Conservation (phyloP, 2,888 invertebrate genomes). For the Clitarchus hookeri region DNA sequence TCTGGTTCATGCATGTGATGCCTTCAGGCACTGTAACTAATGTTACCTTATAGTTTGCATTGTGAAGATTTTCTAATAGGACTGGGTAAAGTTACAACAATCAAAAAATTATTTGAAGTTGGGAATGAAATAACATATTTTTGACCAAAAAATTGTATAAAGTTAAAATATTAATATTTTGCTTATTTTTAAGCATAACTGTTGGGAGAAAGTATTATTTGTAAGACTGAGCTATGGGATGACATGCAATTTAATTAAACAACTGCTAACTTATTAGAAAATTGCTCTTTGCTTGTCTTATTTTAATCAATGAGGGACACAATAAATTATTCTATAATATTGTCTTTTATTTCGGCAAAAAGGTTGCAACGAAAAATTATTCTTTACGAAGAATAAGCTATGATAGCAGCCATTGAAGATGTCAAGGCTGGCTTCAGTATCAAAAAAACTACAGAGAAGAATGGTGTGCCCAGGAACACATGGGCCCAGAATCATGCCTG, state of each 20-base stretch:
- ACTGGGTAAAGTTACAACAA: no score
- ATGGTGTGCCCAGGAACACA: background rate
- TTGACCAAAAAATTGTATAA: no score
- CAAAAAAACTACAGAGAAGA: background rate
- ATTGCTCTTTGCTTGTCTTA: background rate
- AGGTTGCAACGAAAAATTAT: background rate
- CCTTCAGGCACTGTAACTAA: background rate
- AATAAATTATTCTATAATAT: background rate
- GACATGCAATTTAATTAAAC: no score
- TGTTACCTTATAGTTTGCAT: no score
- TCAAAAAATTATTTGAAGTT: no score
- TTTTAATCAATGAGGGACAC: background rate
- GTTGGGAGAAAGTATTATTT: background rate
- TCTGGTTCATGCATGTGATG: background rate
- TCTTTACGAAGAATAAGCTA: constrained; percentile 5
- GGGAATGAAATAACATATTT: no score
- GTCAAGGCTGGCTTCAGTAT: background rate
- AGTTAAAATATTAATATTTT: no score
- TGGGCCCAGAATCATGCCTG: constrained; percentile 15
- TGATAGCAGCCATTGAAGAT: background rate
- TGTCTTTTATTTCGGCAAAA: background rate
- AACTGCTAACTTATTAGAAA: background rate
- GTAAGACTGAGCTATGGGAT: background rate
- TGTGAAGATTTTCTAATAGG: no score
- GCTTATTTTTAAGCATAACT: no score